Conservation (phyloP, 2,113 vertebrate species). For the Heloderma charlesbogerti region DNA sequence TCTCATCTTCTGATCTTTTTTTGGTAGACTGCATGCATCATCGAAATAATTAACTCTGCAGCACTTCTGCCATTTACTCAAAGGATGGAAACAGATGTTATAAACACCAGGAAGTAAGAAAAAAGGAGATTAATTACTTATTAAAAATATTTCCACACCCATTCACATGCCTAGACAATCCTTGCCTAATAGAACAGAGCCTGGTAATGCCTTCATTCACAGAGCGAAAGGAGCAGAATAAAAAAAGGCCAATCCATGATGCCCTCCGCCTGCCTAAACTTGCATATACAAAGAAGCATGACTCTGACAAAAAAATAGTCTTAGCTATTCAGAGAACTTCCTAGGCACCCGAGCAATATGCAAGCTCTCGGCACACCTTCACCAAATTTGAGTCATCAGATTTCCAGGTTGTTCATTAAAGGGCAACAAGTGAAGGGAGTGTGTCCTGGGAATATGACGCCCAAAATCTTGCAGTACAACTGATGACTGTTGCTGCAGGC, state of each 20-base stretch:
- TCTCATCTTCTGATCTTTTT: not conserved
- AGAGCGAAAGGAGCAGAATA: not conserved
- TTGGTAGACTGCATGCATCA: not conserved
- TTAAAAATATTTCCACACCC: not conserved
- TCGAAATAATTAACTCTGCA: not conserved
- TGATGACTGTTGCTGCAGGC: not conserved
- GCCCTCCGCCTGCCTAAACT: not conserved
- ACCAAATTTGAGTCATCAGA: not conserved
- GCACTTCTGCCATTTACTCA: not conserved
- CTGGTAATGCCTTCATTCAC: not conserved
- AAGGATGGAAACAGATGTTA: not conserved
- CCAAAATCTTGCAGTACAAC: not conserved
- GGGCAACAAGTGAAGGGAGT: not conserved
- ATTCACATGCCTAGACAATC: slow-evolving; percentile 10
- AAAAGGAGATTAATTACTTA: not conserved
- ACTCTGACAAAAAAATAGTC: not conserved
- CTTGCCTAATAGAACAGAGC: not conserved
- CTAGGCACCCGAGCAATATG: not conserved
- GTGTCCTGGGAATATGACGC: rapidly evolving
- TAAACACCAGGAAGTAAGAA: not conserved
- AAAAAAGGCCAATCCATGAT: not conserved
- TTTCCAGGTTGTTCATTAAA: not conserved
- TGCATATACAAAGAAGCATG: not conserved
- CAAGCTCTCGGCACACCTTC: rapidly evolving
- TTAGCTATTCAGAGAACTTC: rapidly evolving